Conservation (phyloP, 2,113 vertebrate genomes). For the Raphicerus campestris region DNA sequence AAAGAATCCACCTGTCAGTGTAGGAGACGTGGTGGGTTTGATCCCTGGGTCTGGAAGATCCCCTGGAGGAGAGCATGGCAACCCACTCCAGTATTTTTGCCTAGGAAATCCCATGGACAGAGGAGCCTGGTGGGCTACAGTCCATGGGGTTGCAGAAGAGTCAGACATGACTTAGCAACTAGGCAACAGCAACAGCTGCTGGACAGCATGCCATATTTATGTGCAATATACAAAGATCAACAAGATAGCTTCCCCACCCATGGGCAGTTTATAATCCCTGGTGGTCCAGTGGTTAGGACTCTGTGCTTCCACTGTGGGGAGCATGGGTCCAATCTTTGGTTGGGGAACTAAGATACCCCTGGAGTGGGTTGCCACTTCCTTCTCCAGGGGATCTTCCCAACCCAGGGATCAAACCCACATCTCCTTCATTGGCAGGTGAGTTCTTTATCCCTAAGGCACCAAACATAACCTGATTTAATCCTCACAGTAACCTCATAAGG, state of each 20-base stretch:
- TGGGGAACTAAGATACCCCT: not conserved
- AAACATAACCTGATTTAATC: not conserved
- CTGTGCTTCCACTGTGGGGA: not conserved
- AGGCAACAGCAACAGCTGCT: not conserved
- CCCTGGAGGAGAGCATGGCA: not conserved
- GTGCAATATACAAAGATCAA: not conserved
- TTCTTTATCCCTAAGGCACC: not conserved
- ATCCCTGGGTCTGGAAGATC: not conserved
- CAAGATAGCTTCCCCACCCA: not conserved
- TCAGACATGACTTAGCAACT: not conserved
- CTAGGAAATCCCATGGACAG: not conserved
- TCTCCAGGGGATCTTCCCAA: not conserved
- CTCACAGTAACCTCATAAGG: not conserved
- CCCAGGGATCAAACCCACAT: not conserved
- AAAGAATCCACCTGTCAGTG: not conserved
- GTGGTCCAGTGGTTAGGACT: not conserved
- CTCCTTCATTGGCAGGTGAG: not conserved
- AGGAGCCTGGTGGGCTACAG: not conserved
- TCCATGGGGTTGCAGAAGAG: not conserved
- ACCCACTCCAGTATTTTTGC: not conserved
- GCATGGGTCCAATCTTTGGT: accelerated
- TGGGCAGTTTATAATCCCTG: not conserved
- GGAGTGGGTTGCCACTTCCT: not conserved
- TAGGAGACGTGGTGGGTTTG: not conserved
- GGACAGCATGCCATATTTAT: not conserved